Evolutionary conservation across 1,140 invertebrate species (phyloP).

Genomic region (Himalopsyche phryganea): DNA sequence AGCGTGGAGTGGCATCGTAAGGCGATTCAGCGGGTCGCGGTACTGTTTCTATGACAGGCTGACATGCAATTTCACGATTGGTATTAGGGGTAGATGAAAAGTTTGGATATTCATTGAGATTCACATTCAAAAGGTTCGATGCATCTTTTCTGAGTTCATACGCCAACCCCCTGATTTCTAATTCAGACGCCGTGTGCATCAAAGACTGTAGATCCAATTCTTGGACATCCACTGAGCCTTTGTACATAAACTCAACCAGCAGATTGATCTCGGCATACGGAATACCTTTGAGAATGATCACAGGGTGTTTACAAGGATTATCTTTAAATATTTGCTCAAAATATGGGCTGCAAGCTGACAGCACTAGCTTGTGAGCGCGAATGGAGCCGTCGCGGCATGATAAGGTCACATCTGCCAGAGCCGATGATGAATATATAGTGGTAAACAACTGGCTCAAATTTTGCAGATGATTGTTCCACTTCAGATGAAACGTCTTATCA

Average conservation of each 20-base stretch:
- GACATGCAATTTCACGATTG: neutral
- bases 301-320: conserved; percentile 70
- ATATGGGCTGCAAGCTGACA: conserved; percentile 72
- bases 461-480: conserved; percentile 72
- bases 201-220: conserved; percentile 63
- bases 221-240: conserved; percentile 66
- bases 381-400: conserved; percentile 63
- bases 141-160: conserved; percentile 52
- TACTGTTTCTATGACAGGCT: conserved; percentile 32
- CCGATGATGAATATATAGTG: conserved; percentile 64
- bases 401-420: conserved; percentile 64
- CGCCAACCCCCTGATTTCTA: conserved; percentile 60
- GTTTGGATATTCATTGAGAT: conserved; percentile 46
- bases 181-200: conserved; percentile 64
- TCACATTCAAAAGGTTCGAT: conserved; percentile 50
- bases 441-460: conserved; percentile 69
- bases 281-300: conserved; percentile 67
- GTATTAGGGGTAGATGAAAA: conserved; percentile 38
- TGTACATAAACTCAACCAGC: conserved; percentile 70
- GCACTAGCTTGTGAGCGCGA: conserved; percentile 66
- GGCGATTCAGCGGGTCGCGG: conserved; percentile 7
- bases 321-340: conserved; percentile 73
- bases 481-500: conserved; percentile 67
- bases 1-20: conserved; percentile 35
- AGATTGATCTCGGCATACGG: conserved; percentile 66